A percentile compares a stretch with the other conserved stretches of the same genome.
phyloP scores from a whole-genome alignment of 2,113 vertebrate species.

The Esox niger region DNA sequence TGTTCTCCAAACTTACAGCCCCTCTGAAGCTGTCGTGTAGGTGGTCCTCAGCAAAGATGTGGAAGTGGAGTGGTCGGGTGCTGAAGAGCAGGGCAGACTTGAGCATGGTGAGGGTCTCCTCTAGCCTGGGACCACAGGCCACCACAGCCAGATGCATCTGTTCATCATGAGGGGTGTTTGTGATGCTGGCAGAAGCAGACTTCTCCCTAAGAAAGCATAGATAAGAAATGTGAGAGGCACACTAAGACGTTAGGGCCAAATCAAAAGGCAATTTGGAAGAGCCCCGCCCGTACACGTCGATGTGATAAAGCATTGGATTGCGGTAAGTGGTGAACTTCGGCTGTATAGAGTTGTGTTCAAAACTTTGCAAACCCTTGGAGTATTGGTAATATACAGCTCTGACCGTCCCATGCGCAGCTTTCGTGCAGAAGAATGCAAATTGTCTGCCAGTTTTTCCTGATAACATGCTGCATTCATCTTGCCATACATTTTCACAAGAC shows the following conservation, averaged over 20 bases:
- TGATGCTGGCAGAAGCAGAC: slow-evolving; percentile 2
- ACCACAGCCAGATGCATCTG: slow-evolving; percentile 90
- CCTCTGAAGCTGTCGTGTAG: slow-evolving; percentile 82
- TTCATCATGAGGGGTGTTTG: slow-evolving; percentile 41
- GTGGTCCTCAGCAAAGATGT: slow-evolving; percentile 94
- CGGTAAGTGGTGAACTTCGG: too few species aligned
- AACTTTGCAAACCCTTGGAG: too few species aligned
- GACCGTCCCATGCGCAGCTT: too few species aligned
- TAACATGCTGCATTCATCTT: too few species aligned
- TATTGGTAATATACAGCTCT: too few species aligned
- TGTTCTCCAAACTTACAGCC: slow-evolving; percentile 70
- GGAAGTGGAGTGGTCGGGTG: slow-evolving; percentile 81
- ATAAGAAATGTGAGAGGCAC: not conserved
- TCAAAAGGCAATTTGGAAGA: not conserved
- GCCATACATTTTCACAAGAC: too few species aligned
- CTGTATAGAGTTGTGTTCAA: too few species aligned
- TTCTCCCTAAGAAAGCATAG: slow-evolving; percentile 37
- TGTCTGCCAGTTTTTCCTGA: too few species aligned
- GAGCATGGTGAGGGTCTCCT: slow-evolving; percentile 92
- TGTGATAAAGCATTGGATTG: too few species aligned
- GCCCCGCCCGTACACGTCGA: too few species aligned
- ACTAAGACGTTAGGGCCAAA: not conserved
- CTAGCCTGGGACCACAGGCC: slow-evolving; percentile 89
- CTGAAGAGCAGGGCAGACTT: slow-evolving; percentile 91
- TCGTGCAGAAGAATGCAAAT: too few species aligned